Percentiles rank a stretch among this genome's conserved stretches.
Conservation (phyloP, 2,797 vertebrate genomes). For the Coilia nasus region DNA sequence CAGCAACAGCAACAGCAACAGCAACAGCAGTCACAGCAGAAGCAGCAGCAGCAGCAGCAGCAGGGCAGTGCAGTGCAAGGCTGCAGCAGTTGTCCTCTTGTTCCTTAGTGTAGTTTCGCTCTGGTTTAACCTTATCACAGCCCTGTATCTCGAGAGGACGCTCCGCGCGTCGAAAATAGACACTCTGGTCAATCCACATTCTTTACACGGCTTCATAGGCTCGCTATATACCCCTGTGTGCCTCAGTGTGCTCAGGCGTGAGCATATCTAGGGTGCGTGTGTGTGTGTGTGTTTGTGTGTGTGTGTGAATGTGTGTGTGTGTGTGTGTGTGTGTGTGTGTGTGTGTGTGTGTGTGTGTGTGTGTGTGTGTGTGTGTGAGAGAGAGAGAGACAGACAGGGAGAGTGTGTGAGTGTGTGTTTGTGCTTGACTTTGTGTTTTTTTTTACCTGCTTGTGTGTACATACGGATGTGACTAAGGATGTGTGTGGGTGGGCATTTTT, state of each 20-base stretch:
- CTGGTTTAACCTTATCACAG: slow-evolving; percentile 39
- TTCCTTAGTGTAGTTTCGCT: slow-evolving; percentile 31
- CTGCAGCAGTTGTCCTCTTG: slow-evolving; percentile 20
- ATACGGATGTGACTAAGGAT: slow-evolving; percentile 1
- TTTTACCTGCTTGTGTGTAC: slow-evolving; percentile 1
- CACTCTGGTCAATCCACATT: slow-evolving; percentile 44
- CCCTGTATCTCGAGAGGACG: slow-evolving; percentile 20
- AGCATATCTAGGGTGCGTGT: slow-evolving; percentile 5
- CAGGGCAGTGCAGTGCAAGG: too few relatives aligned
- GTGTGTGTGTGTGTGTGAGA: slow-evolving; percentile 40
- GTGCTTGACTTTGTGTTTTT: neutral
- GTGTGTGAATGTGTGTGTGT: slow-evolving; percentile 24
- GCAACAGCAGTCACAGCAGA: neutral
- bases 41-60: slow-evolving; percentile 2
- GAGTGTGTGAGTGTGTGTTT: slow-evolving; percentile 36
- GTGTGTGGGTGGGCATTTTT: neutral
- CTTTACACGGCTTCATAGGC: slow-evolving; percentile 27
- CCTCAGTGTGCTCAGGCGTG: slow-evolving; percentile 43
- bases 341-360: slow-evolving; percentile 45
- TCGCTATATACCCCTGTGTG: slow-evolving; percentile 21
- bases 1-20: too few relatives aligned
- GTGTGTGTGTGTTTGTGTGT: slow-evolving; percentile 16
- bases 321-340: slow-evolving; percentile 22
- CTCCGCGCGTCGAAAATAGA: slow-evolving; percentile 44
- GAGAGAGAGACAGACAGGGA: too few relatives aligned